phyloP scores from a whole-genome alignment of 1,140 invertebrate genomes.

The Aphis gossypii region DNA sequence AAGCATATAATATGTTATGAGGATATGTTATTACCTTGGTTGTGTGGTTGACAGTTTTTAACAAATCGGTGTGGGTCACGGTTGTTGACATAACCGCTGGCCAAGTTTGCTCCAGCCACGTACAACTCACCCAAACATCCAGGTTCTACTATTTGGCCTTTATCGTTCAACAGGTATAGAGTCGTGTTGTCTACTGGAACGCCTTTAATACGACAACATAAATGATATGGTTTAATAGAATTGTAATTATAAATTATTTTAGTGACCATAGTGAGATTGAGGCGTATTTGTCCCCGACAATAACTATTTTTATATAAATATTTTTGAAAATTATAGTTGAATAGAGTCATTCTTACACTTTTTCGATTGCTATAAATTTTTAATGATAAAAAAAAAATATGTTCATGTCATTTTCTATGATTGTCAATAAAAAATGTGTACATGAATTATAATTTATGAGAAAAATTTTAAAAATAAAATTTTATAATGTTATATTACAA shows the following conservation, averaged over 20 bases:
- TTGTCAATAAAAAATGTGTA: no score
- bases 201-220: conserved; percentile 65
- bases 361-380: no score
- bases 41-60: conserved; percentile 74
- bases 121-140: conserved; percentile 81
- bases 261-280: neutral
- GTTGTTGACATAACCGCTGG: conserved; percentile 79
- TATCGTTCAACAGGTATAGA: conserved; percentile 78
- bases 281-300: neutral
- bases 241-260: neutral
- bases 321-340: no score
- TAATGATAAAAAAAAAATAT: no score
- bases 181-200: conserved; percentile 78
- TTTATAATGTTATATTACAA: no score
- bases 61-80: conserved; percentile 76
- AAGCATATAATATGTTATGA: neutral
- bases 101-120: conserved; percentile 79
- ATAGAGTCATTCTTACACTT: no score
- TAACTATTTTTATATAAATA: neutral
- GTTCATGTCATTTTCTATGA: no score
- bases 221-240: neutral
- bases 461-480: no score
- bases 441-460: no score
- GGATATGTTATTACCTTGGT: conserved; percentile 70
- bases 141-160: conserved; percentile 72